phyloP scores from a whole-genome alignment of 2,888 invertebrate species.

The Meghimatium bilineatum region DNA sequence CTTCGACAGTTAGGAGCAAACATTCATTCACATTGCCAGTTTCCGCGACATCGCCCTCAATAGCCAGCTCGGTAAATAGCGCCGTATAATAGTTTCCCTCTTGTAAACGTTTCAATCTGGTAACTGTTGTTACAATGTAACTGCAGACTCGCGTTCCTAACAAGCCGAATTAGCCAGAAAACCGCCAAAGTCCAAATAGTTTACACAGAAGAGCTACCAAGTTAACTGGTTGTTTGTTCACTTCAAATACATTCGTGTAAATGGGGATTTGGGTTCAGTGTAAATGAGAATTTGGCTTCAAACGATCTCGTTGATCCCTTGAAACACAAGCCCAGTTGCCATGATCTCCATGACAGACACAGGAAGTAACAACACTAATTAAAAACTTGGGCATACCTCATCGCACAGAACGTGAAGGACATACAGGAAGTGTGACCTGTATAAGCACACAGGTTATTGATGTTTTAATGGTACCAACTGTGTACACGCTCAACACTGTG shows the following conservation, averaged over 20 bases:
- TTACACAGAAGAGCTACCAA: slow-evolving; percentile 48
- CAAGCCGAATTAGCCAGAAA: slow-evolving; percentile 46
- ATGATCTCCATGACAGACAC: slow-evolving; percentile 20
- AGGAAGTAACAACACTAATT: slow-evolving; percentile 43
- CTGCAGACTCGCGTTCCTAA: slow-evolving; percentile 29
- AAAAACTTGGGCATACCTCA: neutral
- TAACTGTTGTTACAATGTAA: slow-evolving; percentile 39
- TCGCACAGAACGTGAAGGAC: neutral
- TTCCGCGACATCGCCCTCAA: slow-evolving; percentile 13
- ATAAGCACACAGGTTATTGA: neutral
- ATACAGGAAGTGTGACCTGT: slow-evolving; percentile 1
- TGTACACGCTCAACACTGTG: neutral
- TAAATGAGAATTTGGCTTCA: slow-evolving; percentile 43
- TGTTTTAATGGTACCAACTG: neutral
- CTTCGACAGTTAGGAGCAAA: slow-evolving; percentile 24
- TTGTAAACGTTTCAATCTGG: slow-evolving; percentile 18
- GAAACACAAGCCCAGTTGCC: slow-evolving; percentile 15
- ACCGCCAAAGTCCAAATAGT: slow-evolving; percentile 50
- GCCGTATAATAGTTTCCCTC: slow-evolving; percentile 7
- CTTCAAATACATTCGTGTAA: slow-evolving; percentile 48
- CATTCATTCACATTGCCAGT: slow-evolving; percentile 36
- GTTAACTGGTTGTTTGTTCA: slow-evolving; percentile 48
- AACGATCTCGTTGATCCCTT: slow-evolving; percentile 23
- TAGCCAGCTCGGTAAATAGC: slow-evolving; percentile 7
- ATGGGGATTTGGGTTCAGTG: slow-evolving; percentile 31